Percentiles rank a stretch among this genome's conserved stretches.
These are phyloP conservation scores for Pharmacophagus antenor DNA, from an alignment of 2,888 invertebrate species.

Conservation along the genomic window DNA sequence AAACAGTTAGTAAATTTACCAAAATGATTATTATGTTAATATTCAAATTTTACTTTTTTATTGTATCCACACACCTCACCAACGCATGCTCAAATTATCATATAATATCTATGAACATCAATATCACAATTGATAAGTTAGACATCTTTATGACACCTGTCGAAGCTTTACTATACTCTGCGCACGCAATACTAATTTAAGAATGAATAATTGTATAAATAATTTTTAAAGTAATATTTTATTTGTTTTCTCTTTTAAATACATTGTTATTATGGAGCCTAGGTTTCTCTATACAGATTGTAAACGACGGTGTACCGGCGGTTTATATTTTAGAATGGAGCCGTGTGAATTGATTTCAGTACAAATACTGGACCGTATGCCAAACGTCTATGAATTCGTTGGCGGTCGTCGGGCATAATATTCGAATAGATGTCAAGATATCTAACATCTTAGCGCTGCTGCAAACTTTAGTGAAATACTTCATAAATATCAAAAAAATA, in stretches of 20 bases:
- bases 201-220: background rate
- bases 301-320: background rate
- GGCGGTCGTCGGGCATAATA: constrained; percentile 25
- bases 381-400: constrained; percentile 28
- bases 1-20: background rate
- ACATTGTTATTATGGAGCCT: no score
- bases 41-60: constrained; percentile 10
- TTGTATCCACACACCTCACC: constrained; percentile 2
- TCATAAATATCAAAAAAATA: background rate
- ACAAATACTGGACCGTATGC: constrained; percentile 17
- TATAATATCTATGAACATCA: constrained; percentile 15
- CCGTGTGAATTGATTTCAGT: constrained; percentile 27
- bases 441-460: constrained; percentile 8
- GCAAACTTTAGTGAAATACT: background rate
- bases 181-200: background rate
- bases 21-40: background rate
- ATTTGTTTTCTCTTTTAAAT: no score
- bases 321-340: constrained; percentile 8
- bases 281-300: no score
- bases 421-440: constrained; percentile 24
- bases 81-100: constrained; percentile 7
- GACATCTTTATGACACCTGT: background rate
- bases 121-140: constrained; percentile 2
- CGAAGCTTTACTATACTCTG: background rate
- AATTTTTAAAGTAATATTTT: no score